Base-by-base conservation (phyloP, 2,797 vertebrate genomes). In the Caiman crocodilus region DNA sequence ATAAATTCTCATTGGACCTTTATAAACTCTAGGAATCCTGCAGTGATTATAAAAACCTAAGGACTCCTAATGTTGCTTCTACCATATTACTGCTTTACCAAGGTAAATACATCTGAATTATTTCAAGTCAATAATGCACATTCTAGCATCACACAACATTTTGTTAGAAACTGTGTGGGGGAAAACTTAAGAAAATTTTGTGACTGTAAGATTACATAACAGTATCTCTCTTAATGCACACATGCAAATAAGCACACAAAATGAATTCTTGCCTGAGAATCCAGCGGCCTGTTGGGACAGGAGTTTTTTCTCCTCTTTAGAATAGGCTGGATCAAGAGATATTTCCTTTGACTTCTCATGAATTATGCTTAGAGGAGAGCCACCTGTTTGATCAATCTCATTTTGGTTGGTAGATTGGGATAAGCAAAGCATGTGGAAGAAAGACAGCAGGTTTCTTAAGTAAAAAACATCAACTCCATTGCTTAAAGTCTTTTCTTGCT, bases 1-100 rank as follows among this genome's bases (percentile, higher is more conserved):
- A 88, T 82, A 89, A 90, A 90, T 77, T 89, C 73, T 74, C 74
- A 4, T 32, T 88, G 71, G 90, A 90, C 63, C 59, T 87, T 75
- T 76, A 85, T 3, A 91, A 87, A 86, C 7, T 59, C 30, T 86
- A 28, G 9, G 11, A n/a, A 75, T 87, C 57, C 67, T 79, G 56
- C 25, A 69, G 17, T n/a, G 84, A 30, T 69, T 79, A 50, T 28
- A 73, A 85, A 90, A 5, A 56, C 21, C 77, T 73, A 67, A 42
- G 85, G 55, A 64, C 79, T 63, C 78, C 88, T 56, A 28, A 56
- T 73, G 61, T 76, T 80, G 6, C 60, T 93, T 26, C 25, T 14
- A 18, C 0, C 1, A 0, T 14, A 59, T 71, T 67, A 69, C 26
- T 78, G 28, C 18, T 76, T 91, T 14, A n/a, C 28, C 0, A 3